Conservation (phyloP, 2,797 vertebrate species). For the Sebastes taczanowskii region DNA sequence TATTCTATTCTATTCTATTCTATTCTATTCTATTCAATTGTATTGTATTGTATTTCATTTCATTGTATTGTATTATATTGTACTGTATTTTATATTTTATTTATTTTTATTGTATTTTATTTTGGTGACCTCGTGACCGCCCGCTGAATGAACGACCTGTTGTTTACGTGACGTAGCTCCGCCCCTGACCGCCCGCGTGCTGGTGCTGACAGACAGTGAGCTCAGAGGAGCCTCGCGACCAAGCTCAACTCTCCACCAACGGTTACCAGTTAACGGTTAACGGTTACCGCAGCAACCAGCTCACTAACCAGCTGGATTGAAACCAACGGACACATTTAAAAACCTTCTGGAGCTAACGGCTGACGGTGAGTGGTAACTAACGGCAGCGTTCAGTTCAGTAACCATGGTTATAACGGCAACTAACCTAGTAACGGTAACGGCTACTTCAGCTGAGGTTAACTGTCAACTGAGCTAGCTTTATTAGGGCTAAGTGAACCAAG, state of each 20-base stretch:
- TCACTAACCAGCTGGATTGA: not conserved
- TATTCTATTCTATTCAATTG: not conserved
- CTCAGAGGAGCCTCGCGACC: constrained; percentile 21
- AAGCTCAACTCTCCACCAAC: not conserved
- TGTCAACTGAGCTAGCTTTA: not conserved
- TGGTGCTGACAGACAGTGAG: constrained; percentile 24
- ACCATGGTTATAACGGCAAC: too few species aligned
- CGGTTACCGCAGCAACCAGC: not conserved
- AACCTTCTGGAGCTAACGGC: not conserved
- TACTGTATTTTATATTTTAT: too few species aligned
- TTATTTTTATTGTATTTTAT: not conserved
- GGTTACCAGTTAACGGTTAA: not conserved
- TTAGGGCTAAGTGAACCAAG: too few species aligned
- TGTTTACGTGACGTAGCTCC: constrained; percentile 55
- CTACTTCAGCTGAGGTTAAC: not conserved
- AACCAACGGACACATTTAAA: not conserved
- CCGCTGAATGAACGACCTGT: not conserved
- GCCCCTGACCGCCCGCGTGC: constrained; percentile 52
- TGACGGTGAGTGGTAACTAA: constrained; percentile 28
- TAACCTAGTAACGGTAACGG: not conserved
- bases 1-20: not conserved
- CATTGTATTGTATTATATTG: too few species aligned
- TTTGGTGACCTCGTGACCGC: constrained; percentile 15
- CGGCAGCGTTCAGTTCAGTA: too few species aligned
- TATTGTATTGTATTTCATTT: too few species aligned